phyloP scores from a whole-genome alignment of 2,113 vertebrate species.

The Python bivittatus region DNA sequence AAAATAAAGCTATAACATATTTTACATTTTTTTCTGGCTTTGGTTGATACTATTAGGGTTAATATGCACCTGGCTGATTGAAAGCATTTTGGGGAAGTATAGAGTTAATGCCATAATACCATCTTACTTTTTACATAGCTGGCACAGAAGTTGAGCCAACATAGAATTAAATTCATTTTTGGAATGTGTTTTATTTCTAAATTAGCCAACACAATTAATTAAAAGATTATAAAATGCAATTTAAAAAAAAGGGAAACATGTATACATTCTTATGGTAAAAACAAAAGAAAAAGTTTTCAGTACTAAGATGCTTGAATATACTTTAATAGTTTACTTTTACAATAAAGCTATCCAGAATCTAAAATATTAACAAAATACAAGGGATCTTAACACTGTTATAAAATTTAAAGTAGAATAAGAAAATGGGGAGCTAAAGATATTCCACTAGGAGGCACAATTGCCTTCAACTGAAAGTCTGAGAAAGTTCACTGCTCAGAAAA shows the following conservation, averaged over 20 bases:
- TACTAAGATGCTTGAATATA: too few species aligned
- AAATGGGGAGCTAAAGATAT: slow-evolving; percentile 41
- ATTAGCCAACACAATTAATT: slow-evolving; percentile 8
- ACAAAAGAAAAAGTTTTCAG: slow-evolving; percentile 12
- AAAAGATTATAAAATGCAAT: neutral
- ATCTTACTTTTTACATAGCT: slow-evolving; percentile 16
- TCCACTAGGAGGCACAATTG: slow-evolving; percentile 64
- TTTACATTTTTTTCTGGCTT: slow-evolving; percentile 21
- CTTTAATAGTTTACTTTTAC: neutral
- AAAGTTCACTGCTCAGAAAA: slow-evolving; percentile 24
- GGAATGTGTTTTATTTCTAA: slow-evolving; percentile 26
- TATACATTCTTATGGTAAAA: neutral
- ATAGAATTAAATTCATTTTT: slow-evolving; percentile 17
- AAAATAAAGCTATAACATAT: neutral
- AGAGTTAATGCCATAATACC: slow-evolving; percentile 3
- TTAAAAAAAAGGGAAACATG: neutral
- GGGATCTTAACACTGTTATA: slow-evolving; percentile 27
- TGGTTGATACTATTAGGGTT: slow-evolving; percentile 15
- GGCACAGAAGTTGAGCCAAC: slow-evolving; percentile 1
- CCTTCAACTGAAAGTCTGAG: slow-evolving; percentile 15
- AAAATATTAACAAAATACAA: neutral
- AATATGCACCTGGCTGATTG: neutral
- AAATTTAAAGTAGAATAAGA: slow-evolving; percentile 26
- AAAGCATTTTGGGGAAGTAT: slow-evolving; percentile 13
- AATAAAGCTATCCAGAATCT: slow-evolving; percentile 31